Percentiles rank a stretch among this genome's conserved stretches.
These are phyloP conservation scores for Leucania comma DNA, from an alignment of 2,888 invertebrate genomes.

Conservation along the genomic window DNA sequence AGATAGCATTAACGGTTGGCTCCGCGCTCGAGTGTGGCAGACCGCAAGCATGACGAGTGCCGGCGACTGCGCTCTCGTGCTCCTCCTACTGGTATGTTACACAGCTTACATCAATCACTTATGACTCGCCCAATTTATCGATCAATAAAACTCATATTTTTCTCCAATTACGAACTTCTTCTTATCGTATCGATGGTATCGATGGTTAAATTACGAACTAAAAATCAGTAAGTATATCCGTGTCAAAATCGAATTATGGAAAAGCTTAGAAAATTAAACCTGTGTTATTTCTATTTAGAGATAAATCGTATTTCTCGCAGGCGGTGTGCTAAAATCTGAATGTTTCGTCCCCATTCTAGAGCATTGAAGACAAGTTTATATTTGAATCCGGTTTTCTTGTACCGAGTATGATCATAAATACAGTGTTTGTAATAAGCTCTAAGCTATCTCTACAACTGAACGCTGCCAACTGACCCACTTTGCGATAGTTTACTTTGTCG, in stretches of 20 bases:
- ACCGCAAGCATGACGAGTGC: slow-evolving; percentile 90
- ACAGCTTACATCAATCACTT: slow-evolving; percentile 30
- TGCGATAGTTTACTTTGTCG: slow-evolving; percentile 47
- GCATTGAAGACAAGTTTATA: slow-evolving; percentile 63
- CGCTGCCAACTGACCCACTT: slow-evolving; percentile 60
- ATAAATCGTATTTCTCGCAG: slow-evolving; percentile 42
- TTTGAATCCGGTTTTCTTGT: slow-evolving; percentile 65
- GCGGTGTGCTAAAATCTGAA: slow-evolving; percentile 54
- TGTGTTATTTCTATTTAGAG: slow-evolving; percentile 39
- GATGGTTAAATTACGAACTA: too few species aligned
- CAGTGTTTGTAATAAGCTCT: slow-evolving; percentile 65
- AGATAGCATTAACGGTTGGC: slow-evolving; percentile 90
- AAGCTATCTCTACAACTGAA: slow-evolving; percentile 56
- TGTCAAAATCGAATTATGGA: neutral
- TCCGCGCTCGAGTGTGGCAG: slow-evolving; percentile 90
- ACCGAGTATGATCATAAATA: slow-evolving; percentile 65
- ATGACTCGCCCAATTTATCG: slow-evolving; percentile 7
- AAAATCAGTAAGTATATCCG: neutral
- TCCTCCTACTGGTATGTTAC: slow-evolving; percentile 84
- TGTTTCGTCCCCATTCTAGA: slow-evolving; percentile 61
- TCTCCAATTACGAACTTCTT: neutral
- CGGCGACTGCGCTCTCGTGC: slow-evolving; percentile 84
- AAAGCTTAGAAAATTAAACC: slow-evolving; percentile 27
- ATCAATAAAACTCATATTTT: neutral
- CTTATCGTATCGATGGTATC: too few species aligned